These are phyloP conservation scores for Pomacea canaliculata DNA, from an alignment of 2,888 invertebrate species.

Conservation along the genomic window DNA sequence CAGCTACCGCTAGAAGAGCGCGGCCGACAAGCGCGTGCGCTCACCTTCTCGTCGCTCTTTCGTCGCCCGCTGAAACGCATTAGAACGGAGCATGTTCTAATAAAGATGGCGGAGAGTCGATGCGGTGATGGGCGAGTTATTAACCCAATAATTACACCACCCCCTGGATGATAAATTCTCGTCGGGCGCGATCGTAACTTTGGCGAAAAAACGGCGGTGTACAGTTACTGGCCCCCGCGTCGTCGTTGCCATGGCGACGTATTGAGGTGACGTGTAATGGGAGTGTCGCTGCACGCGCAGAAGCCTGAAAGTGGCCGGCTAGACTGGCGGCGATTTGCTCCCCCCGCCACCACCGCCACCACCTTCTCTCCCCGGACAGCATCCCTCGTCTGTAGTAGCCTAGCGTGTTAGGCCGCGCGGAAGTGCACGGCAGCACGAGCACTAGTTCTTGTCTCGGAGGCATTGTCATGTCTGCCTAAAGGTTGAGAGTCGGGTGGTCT, in stretches of 20 bases:
- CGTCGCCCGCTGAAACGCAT: neutral
- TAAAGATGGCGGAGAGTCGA: slow-evolving; percentile 25
- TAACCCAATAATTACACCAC: slow-evolving; percentile 32
- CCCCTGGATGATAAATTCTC: slow-evolving; percentile 33
- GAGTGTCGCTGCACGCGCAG: neutral
- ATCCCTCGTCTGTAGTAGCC: too few species aligned
- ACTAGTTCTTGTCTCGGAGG: too few species aligned
- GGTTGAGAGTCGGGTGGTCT: too few species aligned
- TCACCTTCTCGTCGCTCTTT: neutral
- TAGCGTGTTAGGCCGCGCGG: too few species aligned
- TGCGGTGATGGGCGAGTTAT: slow-evolving; percentile 27
- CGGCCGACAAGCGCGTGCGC: neutral
- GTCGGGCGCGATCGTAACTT: slow-evolving; percentile 16
- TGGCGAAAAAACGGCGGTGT: slow-evolving; percentile 17
- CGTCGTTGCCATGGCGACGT: slow-evolving; percentile 29
- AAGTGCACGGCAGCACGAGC: too few species aligned
- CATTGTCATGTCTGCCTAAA: too few species aligned
- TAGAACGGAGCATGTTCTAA: slow-evolving; percentile 18
- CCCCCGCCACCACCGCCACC: neutral
- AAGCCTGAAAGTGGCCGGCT: slow-evolving; percentile 3
- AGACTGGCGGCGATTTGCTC: neutral
- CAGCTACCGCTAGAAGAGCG: slow-evolving; percentile 1
- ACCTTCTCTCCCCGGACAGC: too few species aligned
- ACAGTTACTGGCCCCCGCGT: slow-evolving; percentile 32
- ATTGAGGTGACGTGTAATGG: slow-evolving; percentile 2